phyloP scores from a whole-genome alignment of 2,797 vertebrate genomes.

The Salmo trutta region DNA sequence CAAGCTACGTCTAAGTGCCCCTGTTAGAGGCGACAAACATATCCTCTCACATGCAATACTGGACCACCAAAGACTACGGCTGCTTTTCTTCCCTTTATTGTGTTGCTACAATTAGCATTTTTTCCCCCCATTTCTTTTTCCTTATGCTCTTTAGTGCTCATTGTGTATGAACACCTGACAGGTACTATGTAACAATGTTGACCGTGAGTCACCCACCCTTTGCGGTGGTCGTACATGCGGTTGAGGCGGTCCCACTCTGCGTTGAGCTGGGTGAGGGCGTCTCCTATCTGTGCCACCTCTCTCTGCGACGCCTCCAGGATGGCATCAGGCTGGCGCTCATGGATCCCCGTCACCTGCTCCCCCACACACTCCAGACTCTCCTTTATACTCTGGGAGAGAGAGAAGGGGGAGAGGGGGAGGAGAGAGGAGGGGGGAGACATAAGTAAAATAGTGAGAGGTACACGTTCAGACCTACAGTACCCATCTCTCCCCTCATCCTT shows the following conservation, averaged over 20 bases:
- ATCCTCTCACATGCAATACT: no score
- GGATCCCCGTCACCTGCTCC: constrained; percentile 84
- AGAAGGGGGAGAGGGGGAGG: neutral
- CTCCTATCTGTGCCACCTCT: constrained; percentile 86
- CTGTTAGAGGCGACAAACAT: no score
- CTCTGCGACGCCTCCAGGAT: constrained; percentile 83
- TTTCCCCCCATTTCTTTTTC: no score
- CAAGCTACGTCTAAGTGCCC: neutral
- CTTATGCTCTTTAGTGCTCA: no score
- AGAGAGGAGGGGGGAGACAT: neutral
- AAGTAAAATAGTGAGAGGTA: neutral
- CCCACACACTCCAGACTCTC: constrained; percentile 85
- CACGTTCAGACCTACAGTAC: neutral
- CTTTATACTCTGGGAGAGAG: constrained; percentile 81
- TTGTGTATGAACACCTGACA: neutral
- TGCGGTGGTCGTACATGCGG: constrained; percentile 88
- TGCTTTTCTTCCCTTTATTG: no score
- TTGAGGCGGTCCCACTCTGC: constrained; percentile 93
- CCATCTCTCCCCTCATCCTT: neutral
- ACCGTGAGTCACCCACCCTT: constrained; percentile 76
- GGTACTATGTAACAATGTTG: neutral
- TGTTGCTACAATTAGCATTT: no score
- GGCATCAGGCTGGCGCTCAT: constrained; percentile 88
- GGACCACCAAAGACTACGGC: no score
- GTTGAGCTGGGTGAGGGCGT: constrained; percentile 86